A percentile compares a stretch with the other conserved stretches of the same genome.
phyloP scores from a whole-genome alignment of 2,113 vertebrate species.

The Atherinomorus stipes region DNA sequence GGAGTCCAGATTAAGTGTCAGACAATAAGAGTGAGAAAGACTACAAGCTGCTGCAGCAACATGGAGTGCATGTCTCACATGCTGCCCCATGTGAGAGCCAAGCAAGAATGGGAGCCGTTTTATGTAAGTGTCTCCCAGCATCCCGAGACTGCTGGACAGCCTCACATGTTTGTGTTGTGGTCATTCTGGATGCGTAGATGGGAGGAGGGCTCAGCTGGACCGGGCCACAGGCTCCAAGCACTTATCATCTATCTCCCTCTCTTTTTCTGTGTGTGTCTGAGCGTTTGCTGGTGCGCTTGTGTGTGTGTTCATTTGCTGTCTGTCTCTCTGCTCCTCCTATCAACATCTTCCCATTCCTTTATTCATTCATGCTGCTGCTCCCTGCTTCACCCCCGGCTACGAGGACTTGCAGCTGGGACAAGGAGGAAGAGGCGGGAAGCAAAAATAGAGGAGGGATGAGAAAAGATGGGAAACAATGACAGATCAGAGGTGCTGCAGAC shows the following conservation, averaged over 20 bases:
- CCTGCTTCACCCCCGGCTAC: slow-evolving; percentile 59
- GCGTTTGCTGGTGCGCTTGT: slow-evolving; percentile 4
- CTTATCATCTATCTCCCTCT: slow-evolving; percentile 13
- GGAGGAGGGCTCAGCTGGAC: slow-evolving; percentile 33
- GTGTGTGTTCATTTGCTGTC: neutral
- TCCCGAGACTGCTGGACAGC: slow-evolving; percentile 55
- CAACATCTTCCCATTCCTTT: slow-evolving; percentile 4
- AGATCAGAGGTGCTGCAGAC: slow-evolving; percentile 45
- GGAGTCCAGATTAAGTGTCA: slow-evolving; percentile 35
- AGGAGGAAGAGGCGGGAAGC: slow-evolving; percentile 29
- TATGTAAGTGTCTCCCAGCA: slow-evolving; percentile 77
- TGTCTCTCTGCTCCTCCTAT: slow-evolving; percentile 19
- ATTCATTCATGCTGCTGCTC: slow-evolving; percentile 39
- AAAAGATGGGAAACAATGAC: slow-evolving; percentile 22
- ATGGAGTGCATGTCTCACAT: slow-evolving; percentile 67
- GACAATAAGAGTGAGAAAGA: slow-evolving; percentile 48
- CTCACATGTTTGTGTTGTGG: slow-evolving; percentile 73
- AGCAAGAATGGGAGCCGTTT: slow-evolving; percentile 62
- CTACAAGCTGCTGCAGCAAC: slow-evolving; percentile 40
- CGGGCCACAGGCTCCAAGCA: slow-evolving; percentile 29
- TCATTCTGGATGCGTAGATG: slow-evolving; percentile 39
- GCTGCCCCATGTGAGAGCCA: slow-evolving; percentile 68
- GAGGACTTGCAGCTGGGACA: slow-evolving; percentile 61
- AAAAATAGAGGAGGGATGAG: slow-evolving; percentile 26
- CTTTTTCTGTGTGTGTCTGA: slow-evolving; percentile 14